phyloP scores from a whole-genome alignment of 2,113 vertebrate genomes.

The Strix uralensis region DNA sequence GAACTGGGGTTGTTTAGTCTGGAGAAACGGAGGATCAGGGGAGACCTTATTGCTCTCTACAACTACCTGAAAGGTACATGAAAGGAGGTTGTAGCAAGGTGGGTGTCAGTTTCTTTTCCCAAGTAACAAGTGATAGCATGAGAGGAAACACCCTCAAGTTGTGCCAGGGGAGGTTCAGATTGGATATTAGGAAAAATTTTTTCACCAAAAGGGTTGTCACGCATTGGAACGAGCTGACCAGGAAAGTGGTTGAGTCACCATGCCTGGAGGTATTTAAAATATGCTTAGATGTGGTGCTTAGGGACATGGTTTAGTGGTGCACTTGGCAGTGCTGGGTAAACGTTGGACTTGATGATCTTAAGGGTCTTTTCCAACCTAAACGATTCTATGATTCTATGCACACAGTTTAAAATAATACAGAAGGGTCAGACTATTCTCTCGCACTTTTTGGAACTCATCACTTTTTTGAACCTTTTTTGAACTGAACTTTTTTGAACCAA shows the following conservation, averaged over 20 bases:
- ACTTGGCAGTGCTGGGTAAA: not conserved
- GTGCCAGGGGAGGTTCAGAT: not conserved
- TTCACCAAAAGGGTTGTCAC: not conserved
- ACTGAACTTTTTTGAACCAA: too few species aligned
- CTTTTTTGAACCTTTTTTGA: too few species aligned
- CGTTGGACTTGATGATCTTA: not conserved
- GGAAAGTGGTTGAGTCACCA: not conserved
- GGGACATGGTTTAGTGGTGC: not conserved
- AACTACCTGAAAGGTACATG: not conserved
- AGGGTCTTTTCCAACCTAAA: not conserved
- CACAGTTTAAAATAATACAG: not conserved
- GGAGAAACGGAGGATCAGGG: not conserved
- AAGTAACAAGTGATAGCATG: accelerated
- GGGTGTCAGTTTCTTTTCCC: accelerated
- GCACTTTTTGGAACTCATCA: not conserved
- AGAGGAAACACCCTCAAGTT: not conserved
- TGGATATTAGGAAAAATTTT: not conserved
- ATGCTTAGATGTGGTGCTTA: accelerated
- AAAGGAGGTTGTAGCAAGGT: accelerated
- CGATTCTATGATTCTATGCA: not conserved
- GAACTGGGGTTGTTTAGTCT: not conserved
- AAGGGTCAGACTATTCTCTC: not conserved
- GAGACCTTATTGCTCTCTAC: not conserved
- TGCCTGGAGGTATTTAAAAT: not conserved
- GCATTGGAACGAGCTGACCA: not conserved